Evolutionary conservation across 2,888 invertebrate genomes (phyloP).

Genomic region (Agonopterix arenella): DNA sequence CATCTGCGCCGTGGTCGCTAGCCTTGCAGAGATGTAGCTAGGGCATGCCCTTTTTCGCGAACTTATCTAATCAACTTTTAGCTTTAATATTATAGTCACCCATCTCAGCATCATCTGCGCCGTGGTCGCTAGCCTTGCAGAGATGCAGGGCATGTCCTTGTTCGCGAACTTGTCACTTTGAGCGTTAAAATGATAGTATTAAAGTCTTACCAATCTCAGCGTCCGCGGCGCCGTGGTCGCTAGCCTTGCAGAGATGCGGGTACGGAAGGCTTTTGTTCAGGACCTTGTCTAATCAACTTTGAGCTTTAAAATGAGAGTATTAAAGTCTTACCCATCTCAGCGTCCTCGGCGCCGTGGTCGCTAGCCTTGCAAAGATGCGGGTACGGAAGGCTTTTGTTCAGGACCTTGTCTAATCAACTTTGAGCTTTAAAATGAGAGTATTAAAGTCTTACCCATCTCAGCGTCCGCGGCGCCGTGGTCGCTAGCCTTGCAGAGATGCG

Average conservation of each 20-base stretch:
- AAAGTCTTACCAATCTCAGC: conserved; percentile 86
- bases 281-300: conserved; percentile 77
- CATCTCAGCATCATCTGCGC: conserved; percentile 95
- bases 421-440: too few species aligned
- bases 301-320: too few species aligned
- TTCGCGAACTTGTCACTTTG: conserved; percentile 81
- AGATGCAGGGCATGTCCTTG: conserved; percentile 80
- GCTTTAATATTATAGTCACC: conserved; percentile 60
- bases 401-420: conserved; percentile 80
- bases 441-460: conserved; percentile 83
- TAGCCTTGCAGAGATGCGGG: conserved; percentile 80
- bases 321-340: conserved; percentile 84
- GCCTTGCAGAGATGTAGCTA: conserved; percentile 81
- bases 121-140: conserved; percentile 82
- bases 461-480: conserved; percentile 92
- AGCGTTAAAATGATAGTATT: too few species aligned
- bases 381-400: conserved; percentile 84
- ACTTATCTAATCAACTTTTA: conserved; percentile 70
- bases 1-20: conserved; percentile 87
- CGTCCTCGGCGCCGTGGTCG: conserved; percentile 90
- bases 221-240: conserved; percentile 90
- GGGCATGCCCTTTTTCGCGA: conserved; percentile 85
- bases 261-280: conserved; percentile 85
- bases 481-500: conserved; percentile 80
- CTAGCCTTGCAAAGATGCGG: conserved; percentile 81